Base-by-base conservation (phyloP, 2,797 vertebrate species). In the Characodon lateralis region DNA sequence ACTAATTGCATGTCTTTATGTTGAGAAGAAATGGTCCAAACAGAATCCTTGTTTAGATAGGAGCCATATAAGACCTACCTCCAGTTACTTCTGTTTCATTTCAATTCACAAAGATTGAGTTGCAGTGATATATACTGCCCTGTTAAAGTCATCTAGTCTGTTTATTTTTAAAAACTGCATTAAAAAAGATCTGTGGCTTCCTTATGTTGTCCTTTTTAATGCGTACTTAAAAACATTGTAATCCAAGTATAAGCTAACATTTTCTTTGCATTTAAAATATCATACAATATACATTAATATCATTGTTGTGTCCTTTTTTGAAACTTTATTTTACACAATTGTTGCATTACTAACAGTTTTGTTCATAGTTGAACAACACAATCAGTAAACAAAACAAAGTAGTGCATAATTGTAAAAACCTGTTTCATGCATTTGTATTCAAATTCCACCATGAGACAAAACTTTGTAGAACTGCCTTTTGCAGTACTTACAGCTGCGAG, bases 1-100 rank as follows among this genome's bases (percentile, higher is more conserved):
- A 95, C 92, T 89, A 91, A 93, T 88, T 91, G 86, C 87, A 83
- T 43, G 56, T 87, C 55, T 86, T 71, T 87, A 76, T 82, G 68
- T 83, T 75, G 59, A 78, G 82, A 71, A 87, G 74, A 55, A 84
- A 81, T 63, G 65, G 78, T 85, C 75, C 78, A 83, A 82, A 87
- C 77, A 80, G 56, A 87, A 73, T 61, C 66, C 85, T 89, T 88
- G 81, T 77, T 20, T 72, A 53, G 24, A 81, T 35, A 16, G 69
- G 41, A 72, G 78, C 66, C 78, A 79, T 79, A 81, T 85, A 83
- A 78, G 41, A 77, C 53, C 50, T 66, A 66, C 35, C n/a, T 22
- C 70, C 55, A 75, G 76, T 71, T 56, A 76, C 41, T 68, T 68
- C 39, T 72, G 16, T 58, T 81, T 71, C 26, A 70, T 66, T 71